Percentiles rank a stretch among this genome's conserved stretches.
Conservation (phyloP, 2,888 invertebrate species). For the Lithodes maja region DNA sequence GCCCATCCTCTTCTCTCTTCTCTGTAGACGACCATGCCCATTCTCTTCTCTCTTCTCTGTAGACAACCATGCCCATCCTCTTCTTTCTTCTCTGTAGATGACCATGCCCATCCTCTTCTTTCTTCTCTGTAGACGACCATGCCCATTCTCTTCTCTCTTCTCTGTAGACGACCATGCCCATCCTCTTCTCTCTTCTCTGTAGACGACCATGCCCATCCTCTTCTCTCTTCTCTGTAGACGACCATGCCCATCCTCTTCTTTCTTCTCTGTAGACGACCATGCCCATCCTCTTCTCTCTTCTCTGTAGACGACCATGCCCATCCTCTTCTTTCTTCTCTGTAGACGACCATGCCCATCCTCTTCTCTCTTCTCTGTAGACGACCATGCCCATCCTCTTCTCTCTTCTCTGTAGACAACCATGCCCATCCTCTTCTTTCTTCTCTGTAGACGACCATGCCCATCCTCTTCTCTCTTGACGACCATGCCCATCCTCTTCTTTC, state of each 20-base stretch:
- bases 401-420: not conserved
- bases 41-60: not conserved
- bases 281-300: not conserved
- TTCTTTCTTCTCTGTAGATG: not conserved
- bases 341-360: constrained; percentile 7
- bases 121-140: not conserved
- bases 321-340: not conserved
- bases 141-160: not conserved
- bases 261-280: not conserved
- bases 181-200: constrained; percentile 2
- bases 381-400: constrained; percentile 16
- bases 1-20: not conserved
- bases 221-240: not conserved
- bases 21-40: not conserved
- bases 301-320: constrained; percentile 10
- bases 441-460: not conserved
- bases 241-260: not conserved
- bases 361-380: not conserved
- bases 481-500: constrained; percentile 10
- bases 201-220: constrained; percentile 3
- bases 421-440: not conserved
- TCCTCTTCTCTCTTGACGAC: constrained; percentile 1
- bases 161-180: constrained; percentile 9
- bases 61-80: not conserved
- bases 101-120: constrained; percentile 16